Evolutionary conservation across 2,888 invertebrate species (phyloP).

Genomic region (Alloplasta piceator): DNA sequence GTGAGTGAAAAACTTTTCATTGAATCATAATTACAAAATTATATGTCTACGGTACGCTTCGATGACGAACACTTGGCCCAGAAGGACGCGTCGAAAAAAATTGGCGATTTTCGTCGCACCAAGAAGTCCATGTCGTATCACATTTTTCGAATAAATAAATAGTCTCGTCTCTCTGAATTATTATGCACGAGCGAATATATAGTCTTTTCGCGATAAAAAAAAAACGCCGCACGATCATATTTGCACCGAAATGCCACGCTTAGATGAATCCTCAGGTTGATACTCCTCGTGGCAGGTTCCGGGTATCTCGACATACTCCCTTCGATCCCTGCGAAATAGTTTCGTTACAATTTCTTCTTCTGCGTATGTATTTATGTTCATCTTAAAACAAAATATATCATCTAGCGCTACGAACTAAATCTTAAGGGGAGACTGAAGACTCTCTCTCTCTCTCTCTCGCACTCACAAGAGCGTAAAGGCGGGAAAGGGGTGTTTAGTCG

Average conservation of each 20-base stretch:
- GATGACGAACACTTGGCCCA: neutral
- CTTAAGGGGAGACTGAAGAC: too few species aligned
- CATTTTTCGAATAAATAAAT: conserved; percentile 57
- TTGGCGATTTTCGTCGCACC: conserved; percentile 10
- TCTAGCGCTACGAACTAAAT: too few species aligned
- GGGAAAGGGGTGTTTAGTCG: too few species aligned
- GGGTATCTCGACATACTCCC: conserved; percentile 76
- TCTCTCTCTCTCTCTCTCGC: too few species aligned
- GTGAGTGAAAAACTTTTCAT: conserved; percentile 20
- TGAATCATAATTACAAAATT: neutral
- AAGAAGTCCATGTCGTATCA: neutral
- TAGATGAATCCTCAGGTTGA: conserved; percentile 69
- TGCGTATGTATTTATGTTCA: neutral
- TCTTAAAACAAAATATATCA: too few species aligned
- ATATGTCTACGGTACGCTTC: neutral
- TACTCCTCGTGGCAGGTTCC: conserved; percentile 74
- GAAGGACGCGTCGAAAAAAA: neutral
- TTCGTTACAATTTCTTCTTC: conserved; percentile 63
- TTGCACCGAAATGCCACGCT: conserved; percentile 60
- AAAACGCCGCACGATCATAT: conserved; percentile 3
- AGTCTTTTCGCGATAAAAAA: conserved; percentile 38
- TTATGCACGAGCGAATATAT: conserved; percentile 33
- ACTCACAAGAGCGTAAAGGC: too few species aligned
- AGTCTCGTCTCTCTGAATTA: conserved; percentile 42
- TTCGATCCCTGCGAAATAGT: conserved; percentile 79